phyloP scores from a whole-genome alignment of 2,113 vertebrate species.

The Macaca mulatta region DNA sequence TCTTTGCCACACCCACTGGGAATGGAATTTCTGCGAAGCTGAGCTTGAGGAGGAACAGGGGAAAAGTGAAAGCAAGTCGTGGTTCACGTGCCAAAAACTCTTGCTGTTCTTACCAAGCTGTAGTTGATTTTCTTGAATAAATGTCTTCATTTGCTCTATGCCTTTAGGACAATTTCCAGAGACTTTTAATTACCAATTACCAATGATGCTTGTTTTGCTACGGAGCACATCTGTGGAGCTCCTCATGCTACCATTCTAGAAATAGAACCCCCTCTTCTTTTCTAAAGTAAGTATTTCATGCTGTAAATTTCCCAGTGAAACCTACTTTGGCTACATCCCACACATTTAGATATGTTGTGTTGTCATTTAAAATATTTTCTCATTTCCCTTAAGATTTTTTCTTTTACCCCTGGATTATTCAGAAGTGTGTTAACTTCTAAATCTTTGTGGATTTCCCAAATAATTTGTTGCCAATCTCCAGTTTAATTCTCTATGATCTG shows the following conservation, averaged over 20 bases:
- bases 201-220: neutral
- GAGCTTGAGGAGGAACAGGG: neutral
- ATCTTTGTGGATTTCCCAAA: neutral
- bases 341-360: neutral
- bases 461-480: neutral
- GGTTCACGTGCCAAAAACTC: neutral
- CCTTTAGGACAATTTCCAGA: neutral
- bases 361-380: neutral
- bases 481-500: neutral
- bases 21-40: neutral
- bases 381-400: neutral
- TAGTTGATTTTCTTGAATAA: slow-evolving; percentile 20
- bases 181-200: neutral
- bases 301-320: neutral
- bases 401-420: neutral
- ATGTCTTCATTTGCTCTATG: neutral
- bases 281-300: neutral
- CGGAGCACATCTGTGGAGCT: neutral
- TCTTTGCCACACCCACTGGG: neutral
- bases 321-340: neutral
- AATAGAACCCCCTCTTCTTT: neutral
- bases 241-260: neutral
- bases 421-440: neutral
- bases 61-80: neutral
- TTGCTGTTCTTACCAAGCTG: neutral